These are phyloP conservation scores for Alligator mississippiensis DNA, from an alignment of 2,113 vertebrate species.

Conservation along the genomic window DNA sequence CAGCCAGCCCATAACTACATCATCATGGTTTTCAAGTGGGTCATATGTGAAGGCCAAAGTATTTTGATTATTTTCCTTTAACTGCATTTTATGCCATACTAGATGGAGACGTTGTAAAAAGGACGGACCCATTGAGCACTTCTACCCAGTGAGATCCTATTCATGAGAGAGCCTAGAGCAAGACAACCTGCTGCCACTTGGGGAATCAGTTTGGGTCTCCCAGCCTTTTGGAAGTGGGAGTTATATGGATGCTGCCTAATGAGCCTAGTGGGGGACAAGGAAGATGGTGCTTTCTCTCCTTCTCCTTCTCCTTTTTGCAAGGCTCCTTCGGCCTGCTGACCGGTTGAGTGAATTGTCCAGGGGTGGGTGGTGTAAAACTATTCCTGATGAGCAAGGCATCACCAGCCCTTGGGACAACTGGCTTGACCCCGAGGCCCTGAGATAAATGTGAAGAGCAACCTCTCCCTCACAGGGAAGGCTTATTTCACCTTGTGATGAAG, in stretches of 20 bases:
- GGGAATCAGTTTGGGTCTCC: background rate
- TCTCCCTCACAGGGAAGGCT: conserved; percentile 17
- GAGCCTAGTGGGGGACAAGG: too few species aligned
- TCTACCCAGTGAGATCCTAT: background rate
- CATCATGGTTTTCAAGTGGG: background rate
- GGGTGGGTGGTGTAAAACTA: background rate
- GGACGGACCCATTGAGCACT: too few species aligned
- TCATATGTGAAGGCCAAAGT: background rate
- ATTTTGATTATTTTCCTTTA: background rate
- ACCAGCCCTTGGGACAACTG: background rate
- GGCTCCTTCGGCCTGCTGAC: too few species aligned
- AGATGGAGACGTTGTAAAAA: background rate
- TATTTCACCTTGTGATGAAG: conserved; percentile 23
- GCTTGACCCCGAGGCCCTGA: background rate
- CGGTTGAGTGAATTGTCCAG: background rate
- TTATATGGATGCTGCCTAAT: too few species aligned
- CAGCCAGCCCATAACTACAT: background rate
- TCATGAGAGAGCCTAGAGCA: background rate
- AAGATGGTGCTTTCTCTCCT: too few species aligned
- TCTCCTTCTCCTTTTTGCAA: background rate
- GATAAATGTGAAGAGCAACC: conserved; percentile 24
- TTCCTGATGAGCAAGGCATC: background rate
- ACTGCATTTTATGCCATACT: background rate
- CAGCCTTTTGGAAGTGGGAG: background rate
- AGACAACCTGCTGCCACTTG: background rate